Evolutionary conservation across 1,140 invertebrate genomes (phyloP), one percentile per base, ranked within the genome.

Genomic region (Reticulitermes speratus): DNA sequence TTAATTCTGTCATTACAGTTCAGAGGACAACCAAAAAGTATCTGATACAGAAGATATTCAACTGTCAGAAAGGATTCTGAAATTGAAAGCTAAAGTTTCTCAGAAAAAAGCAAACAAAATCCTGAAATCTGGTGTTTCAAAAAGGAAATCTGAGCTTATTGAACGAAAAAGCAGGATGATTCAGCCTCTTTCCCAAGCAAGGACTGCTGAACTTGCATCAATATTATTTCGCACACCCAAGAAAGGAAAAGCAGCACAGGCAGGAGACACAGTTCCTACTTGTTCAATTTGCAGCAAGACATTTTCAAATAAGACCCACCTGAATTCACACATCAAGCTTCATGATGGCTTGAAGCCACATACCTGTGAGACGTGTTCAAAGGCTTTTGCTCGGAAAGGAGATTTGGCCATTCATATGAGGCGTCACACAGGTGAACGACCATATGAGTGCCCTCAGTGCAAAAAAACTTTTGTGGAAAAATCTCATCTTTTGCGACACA

Each of bases 371-470:
- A 89, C 92, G 14, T 95, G 94, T 89, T 89, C 91, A 19, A 90
- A 91, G 44, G 88, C 91, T 45, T 95, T 95, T 90, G 94, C 93
- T 1, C 91, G 92, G 88, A 91, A 91, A 11, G 92, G 92, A 87
- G 91, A 92, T 88, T 89, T 92, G 84, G 92, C 92, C 87, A 91
- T 92, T 32, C 92, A 93, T 87, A 91, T 90, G 90, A 25, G 86
- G 21, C 83, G 65, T 45, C 81, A 87, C 44, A 85, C 84, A n/a
- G 86, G 82, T 7, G 83, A 87, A 23, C 48, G 69, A 38, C 86
- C 83, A 2, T 87, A 85, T 38, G 86, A 87, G 44, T 87, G 86
- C 59, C 30, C 48, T 59, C 55, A 87, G 44, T 87, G 86, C 59
- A 81, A 81, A 21, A 87, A 84, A 82, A 52, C 86, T 69, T 87